Evolutionary conservation across 2,888 invertebrate species (phyloP).

Genomic region (Amphipoea oculea): DNA sequence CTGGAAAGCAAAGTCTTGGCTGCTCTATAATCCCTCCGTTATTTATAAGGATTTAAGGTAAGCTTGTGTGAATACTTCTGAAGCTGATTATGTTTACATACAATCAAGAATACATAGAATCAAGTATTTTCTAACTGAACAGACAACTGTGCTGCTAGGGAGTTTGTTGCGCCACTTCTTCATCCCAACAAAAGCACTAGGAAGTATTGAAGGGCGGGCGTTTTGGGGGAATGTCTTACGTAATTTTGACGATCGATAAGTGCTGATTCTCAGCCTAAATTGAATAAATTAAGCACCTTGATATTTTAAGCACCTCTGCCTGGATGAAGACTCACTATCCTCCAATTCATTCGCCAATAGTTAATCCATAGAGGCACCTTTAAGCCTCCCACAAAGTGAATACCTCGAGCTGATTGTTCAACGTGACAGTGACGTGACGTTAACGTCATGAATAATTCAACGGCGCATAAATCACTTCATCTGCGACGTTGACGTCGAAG

Average conservation of each 20-base stretch:
- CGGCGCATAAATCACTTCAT: slow-evolving; percentile 65
- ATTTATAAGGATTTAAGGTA: background rate
- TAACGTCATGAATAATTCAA: slow-evolving; percentile 64
- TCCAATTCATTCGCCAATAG: slow-evolving; percentile 12
- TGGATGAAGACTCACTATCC: background rate
- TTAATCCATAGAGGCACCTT: slow-evolving; percentile 32
- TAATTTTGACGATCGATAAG: too few relatives aligned
- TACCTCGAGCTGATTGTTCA: slow-evolving; percentile 58
- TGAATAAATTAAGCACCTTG: too few relatives aligned
- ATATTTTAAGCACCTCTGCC: background rate
- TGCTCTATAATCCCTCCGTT: background rate
- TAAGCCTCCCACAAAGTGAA: slow-evolving; percentile 58
- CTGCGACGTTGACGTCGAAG: slow-evolving; percentile 45
- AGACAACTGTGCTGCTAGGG: too few relatives aligned
- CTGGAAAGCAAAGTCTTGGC: background rate
- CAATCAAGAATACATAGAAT: too few relatives aligned
- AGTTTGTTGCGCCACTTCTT: too few relatives aligned
- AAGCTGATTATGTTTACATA: background rate
- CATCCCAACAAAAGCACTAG: too few relatives aligned
- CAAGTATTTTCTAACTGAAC: too few relatives aligned
- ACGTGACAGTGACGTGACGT: slow-evolving; percentile 63
- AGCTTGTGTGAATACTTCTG: background rate
- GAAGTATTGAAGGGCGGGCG: too few relatives aligned
- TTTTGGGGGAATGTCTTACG: too few relatives aligned
- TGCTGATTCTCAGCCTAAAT: too few relatives aligned